A percentile compares a stretch with the other conserved stretches of the same genome.
phyloP scores from a whole-genome alignment of 1,140 invertebrate genomes.

The Philotrypesis tridentata region DNA sequence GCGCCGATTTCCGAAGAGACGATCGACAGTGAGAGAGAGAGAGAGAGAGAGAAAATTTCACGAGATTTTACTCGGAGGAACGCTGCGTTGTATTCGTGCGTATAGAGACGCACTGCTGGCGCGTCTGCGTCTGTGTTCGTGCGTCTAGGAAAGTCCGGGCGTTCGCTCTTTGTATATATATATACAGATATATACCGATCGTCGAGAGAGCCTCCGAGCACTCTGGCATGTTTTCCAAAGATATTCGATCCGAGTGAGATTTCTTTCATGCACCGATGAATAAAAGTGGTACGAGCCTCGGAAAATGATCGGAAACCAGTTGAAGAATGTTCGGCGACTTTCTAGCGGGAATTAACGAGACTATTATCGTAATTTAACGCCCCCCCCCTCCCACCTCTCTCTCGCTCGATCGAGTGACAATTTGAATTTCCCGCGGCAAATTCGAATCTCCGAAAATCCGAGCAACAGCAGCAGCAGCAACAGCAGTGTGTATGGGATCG shows the following conservation, averaged over 20 bases:
- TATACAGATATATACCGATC: too few species aligned
- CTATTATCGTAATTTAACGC: neutral
- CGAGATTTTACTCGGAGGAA: neutral
- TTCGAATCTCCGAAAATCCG: too few species aligned
- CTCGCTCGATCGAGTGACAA: neutral
- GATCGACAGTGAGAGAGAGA: too few species aligned
- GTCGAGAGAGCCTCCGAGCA: too few species aligned
- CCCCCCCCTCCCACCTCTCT: too few species aligned
- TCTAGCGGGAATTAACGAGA: neutral
- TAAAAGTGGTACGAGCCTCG: neutral
- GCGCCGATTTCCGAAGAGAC: neutral
- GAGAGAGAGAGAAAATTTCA: neutral
- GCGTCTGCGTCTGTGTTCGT: too few species aligned
- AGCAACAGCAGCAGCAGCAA: too few species aligned
- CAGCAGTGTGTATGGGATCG: too few species aligned
- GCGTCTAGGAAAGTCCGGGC: neutral
- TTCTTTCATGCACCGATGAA: neutral
- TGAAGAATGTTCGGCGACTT: neutral
- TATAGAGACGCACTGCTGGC: neutral
- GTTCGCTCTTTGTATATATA: too few species aligned
- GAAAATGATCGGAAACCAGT: neutral
- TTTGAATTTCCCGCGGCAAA: neutral
- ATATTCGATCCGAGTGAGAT: neutral
- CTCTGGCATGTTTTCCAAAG: neutral
- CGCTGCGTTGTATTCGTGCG: too few species aligned